phyloP scores from a whole-genome alignment of 2,113 vertebrate genomes.

The Varanus komodoensis region DNA sequence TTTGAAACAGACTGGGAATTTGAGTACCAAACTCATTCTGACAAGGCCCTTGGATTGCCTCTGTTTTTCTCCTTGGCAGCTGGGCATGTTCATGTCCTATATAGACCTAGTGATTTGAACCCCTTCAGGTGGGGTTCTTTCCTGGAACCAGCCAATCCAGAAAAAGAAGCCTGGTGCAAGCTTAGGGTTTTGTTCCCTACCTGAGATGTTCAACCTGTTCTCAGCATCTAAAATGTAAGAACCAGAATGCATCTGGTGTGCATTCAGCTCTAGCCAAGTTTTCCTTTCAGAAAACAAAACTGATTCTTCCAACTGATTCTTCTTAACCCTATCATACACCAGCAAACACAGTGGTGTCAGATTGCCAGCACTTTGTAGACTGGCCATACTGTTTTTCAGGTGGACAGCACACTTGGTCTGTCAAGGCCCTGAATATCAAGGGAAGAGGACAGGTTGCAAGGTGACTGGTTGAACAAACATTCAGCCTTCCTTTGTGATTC shows the following conservation, averaged over 20 bases:
- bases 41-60: background rate
- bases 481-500: too few relatives aligned
- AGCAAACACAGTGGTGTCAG: background rate
- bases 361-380: background rate
- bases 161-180: background rate
- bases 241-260: background rate
- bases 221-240: background rate
- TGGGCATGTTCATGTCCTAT: background rate
- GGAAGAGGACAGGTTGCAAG: too few relatives aligned
- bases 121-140: background rate
- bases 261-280: background rate
- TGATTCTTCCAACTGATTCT: background rate
- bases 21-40: background rate
- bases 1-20: background rate
- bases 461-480: too few relatives aligned
- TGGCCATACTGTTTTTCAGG: background rate
- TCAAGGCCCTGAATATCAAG: too few relatives aligned
- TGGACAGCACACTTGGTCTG: background rate
- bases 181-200: background rate
- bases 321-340: background rate
- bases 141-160: background rate
- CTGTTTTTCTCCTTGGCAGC: background rate
- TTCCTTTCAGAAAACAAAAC: background rate
- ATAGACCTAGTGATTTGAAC: too few relatives aligned
- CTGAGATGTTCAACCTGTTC: background rate